phyloP scores from a whole-genome alignment of 2,113 vertebrate species.

The Gambusia affinis region DNA sequence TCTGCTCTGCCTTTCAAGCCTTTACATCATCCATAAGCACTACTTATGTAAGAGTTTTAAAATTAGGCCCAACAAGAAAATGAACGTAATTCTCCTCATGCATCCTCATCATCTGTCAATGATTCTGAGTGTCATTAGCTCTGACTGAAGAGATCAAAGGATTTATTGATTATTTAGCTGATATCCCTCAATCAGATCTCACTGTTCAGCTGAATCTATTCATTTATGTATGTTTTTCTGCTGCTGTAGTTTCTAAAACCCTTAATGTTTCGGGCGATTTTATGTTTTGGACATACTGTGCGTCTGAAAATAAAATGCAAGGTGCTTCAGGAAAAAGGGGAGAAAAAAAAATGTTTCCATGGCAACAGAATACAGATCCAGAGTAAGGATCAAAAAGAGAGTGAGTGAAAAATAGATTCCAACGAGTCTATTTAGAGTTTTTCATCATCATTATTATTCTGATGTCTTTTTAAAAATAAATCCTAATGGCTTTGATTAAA shows the following conservation, averaged over 20 bases:
- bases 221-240: background rate
- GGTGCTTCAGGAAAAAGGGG: slow-evolving; percentile 46
- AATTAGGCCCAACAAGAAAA: slow-evolving; percentile 23
- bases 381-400: slow-evolving; percentile 60
- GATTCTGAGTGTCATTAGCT: slow-evolving; percentile 20
- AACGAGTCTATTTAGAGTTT: slow-evolving; percentile 52
- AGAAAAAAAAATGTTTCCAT: slow-evolving; percentile 67
- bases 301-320: slow-evolving; percentile 70
- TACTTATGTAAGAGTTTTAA: slow-evolving; percentile 42
- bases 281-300: slow-evolving; percentile 21
- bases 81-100: slow-evolving; percentile 15
- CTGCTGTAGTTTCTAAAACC: background rate
- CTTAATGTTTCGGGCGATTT: slow-evolving; percentile 26
- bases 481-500: slow-evolving; percentile 38
- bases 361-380: slow-evolving; percentile 75
- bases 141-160: slow-evolving; percentile 33
- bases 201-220: background rate
- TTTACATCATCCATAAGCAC: slow-evolving; percentile 43
- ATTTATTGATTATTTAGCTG: slow-evolving; percentile 6
- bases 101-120: slow-evolving; percentile 18
- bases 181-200: background rate
- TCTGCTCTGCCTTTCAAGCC: slow-evolving; percentile 33
- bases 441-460: slow-evolving; percentile 18
- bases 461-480: slow-evolving; percentile 40
- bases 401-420: slow-evolving; percentile 69